Evolutionary conservation across 2,797 vertebrate genomes (phyloP).

Genomic region (Sciaenops ocellatus): DNA sequence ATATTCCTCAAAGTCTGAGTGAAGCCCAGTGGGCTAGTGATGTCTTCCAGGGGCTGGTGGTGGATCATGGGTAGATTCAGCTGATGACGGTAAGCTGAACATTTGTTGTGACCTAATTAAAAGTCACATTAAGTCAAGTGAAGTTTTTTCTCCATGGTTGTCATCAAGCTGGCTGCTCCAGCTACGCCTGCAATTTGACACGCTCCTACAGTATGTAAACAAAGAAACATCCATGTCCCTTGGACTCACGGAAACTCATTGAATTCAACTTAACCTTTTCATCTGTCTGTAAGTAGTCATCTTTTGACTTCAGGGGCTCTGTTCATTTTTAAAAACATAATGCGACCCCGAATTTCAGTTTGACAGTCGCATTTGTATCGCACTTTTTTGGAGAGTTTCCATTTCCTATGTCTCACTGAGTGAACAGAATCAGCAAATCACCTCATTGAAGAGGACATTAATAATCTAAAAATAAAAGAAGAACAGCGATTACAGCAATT

Average conservation of each 20-base stretch:
- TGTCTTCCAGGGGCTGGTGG: conserved; percentile 28
- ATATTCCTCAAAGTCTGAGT: conserved; percentile 68
- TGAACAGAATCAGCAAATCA: neutral
- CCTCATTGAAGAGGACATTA: conserved; percentile 18
- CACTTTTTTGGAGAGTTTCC: conserved; percentile 7
- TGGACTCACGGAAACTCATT: neutral
- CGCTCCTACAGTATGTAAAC: neutral
- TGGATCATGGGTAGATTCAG: conserved; percentile 45
- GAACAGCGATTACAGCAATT: conserved; percentile 7
- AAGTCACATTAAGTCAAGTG: conserved; percentile 24
- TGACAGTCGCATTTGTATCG: conserved; percentile 16
- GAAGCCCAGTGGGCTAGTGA: conserved; percentile 36
- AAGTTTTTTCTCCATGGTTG: conserved; percentile 10
- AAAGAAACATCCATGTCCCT: conserved; percentile 8
- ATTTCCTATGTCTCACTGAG: conserved; percentile 16
- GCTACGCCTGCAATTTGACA: too few relatives aligned
- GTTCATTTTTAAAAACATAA: conserved; percentile 11
- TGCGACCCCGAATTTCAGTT: conserved; percentile 8
- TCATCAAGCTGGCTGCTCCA: conserved; percentile 2
- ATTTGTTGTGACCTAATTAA: conserved; percentile 61
- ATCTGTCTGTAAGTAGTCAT: neutral
- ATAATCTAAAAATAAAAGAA: conserved; percentile 26
- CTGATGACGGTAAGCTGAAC: conserved; percentile 54
- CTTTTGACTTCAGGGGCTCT: conserved; percentile 12
- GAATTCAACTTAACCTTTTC: neutral